phyloP scores from a whole-genome alignment of 2,113 vertebrate species.

The Cyprinus carpio region DNA sequence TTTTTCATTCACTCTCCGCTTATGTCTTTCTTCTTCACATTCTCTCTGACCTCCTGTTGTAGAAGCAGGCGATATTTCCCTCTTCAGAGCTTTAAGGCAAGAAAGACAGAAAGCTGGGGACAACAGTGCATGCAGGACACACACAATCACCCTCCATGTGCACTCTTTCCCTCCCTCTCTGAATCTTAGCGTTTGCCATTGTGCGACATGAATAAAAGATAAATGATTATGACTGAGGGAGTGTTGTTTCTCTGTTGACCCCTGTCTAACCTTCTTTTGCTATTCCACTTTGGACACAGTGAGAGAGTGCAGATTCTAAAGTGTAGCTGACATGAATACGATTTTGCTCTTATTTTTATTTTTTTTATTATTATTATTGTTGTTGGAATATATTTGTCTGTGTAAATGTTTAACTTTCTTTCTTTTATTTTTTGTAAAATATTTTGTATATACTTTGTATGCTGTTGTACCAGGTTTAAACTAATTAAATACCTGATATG shows the following conservation, averaged over 20 bases:
- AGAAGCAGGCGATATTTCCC: constrained; percentile 66
- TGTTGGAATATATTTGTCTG: not conserved
- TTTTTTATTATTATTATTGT: not conserved
- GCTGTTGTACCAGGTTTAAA: too few relatives aligned
- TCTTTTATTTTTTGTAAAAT: too few relatives aligned
- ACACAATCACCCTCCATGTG: constrained; percentile 44
- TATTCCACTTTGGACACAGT: constrained; percentile 20
- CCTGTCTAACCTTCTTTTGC: constrained; percentile 31
- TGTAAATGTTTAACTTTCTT: not conserved
- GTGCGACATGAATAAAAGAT: constrained; percentile 52
- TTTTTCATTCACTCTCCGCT: constrained; percentile 9
- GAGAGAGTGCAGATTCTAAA: not conserved
- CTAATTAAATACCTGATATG: too few relatives aligned
- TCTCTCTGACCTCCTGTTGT: constrained; percentile 60
- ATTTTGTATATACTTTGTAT: too few relatives aligned
- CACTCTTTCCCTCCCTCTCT: constrained; percentile 12
- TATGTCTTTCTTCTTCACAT: constrained; percentile 53
- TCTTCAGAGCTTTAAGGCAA: constrained; percentile 64
- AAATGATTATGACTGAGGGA: constrained; percentile 46
- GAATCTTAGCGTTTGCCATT: not conserved
- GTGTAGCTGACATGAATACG: not conserved
- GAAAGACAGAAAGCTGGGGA: constrained; percentile 60
- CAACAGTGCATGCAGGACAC: constrained; percentile 65
- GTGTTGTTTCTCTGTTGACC: constrained; percentile 44
- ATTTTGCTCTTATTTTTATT: not conserved